Evolutionary conservation across 2,888 invertebrate genomes (phyloP), one percentile per base, ranked within the genome.

Genomic region (Calliopum simillimum): DNA sequence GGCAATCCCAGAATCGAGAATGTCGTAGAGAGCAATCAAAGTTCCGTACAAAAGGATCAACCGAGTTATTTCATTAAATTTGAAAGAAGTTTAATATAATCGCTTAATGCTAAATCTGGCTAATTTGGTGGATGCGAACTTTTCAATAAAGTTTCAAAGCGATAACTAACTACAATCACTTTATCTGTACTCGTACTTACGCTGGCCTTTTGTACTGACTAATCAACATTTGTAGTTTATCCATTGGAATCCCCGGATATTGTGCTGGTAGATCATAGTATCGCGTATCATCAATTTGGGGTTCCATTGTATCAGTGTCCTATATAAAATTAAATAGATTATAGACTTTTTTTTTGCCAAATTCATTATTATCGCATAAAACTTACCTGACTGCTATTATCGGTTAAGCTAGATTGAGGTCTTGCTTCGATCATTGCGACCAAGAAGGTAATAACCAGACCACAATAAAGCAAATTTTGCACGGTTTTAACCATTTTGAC

Each of bases 191-290:
- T n/a, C n/a, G n/a, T 49, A 65, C 78, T 77, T 77, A 84, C 84
- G 77, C 79, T 53, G 84, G 84, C 53, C 82, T 76, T 67, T 82
- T 33, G 8, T 33, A 79, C 71, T 80, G 83, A 1, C 80, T 80
- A 33, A 82, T 78, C 2, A 85, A 75, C 81, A 83, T 81, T 76
- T 84, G 82, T 68, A 84, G 69, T 19, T 82, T 80, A 69, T 85
- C 84, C 78, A 84, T 72, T 58, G 84, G 82, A 62, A 81, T 78
- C 47, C 77, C 80, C 46, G 84, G 82, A 41, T 84, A 81, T 72
- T 83, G 82, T 0, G 81, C 77, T 13, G 84, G 79, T 74, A 82
- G 77, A 33, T 84, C 80, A 73, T 79, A 82, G 51, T 78, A 83
- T 23, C 80, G 81, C n/a, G 76, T 72, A n/a, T 82, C 82, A 4